Evolutionary conservation across 2,888 invertebrate genomes (phyloP).

Genomic region (Acanthopleura granulata): DNA sequence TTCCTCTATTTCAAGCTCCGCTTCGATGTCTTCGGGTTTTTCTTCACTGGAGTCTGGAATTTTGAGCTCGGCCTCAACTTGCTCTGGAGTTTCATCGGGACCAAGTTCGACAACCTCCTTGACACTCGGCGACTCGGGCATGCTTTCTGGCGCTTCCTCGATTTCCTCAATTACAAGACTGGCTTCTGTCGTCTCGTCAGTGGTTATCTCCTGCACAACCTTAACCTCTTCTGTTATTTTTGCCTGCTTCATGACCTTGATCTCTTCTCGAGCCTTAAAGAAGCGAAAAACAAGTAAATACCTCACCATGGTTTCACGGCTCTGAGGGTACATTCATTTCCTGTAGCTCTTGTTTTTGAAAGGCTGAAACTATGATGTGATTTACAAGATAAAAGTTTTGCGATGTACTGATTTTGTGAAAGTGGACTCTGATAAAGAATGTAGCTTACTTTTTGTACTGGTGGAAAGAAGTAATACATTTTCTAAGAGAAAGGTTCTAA

Average conservation of each 20-base stretch:
- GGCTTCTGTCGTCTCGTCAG: conserved; percentile 10
- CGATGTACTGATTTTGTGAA: too few relatives aligned
- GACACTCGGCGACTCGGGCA: conserved; percentile 26
- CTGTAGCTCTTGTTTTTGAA: too few relatives aligned
- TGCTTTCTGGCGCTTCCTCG: background rate
- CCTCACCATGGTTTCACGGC: too few relatives aligned
- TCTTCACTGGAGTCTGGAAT: background rate
- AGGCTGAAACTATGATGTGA: too few relatives aligned
- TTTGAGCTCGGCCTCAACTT: background rate
- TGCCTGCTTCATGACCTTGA: conserved; percentile 29
- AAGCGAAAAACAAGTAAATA: too few relatives aligned
- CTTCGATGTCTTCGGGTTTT: background rate
- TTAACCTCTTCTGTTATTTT: conserved; percentile 5
- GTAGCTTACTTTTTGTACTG: too few relatives aligned
- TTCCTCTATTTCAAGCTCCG: background rate
- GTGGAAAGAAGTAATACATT: too few relatives aligned
- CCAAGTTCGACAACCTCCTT: conserved; percentile 21
- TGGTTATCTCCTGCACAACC: conserved; percentile 5
- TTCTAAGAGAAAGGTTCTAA: too few relatives aligned
- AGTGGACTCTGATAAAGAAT: too few relatives aligned
- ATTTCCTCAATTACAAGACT: conserved; percentile 17
- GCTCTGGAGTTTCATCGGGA: conserved; percentile 17
- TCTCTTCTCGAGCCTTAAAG: conserved; percentile 40
- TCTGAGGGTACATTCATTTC: too few relatives aligned
- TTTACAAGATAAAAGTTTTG: too few relatives aligned